Evolutionary conservation across 2,113 vertebrate species (phyloP), one percentile per base, ranked within the genome.

Genomic region (Mungos mungo): DNA sequence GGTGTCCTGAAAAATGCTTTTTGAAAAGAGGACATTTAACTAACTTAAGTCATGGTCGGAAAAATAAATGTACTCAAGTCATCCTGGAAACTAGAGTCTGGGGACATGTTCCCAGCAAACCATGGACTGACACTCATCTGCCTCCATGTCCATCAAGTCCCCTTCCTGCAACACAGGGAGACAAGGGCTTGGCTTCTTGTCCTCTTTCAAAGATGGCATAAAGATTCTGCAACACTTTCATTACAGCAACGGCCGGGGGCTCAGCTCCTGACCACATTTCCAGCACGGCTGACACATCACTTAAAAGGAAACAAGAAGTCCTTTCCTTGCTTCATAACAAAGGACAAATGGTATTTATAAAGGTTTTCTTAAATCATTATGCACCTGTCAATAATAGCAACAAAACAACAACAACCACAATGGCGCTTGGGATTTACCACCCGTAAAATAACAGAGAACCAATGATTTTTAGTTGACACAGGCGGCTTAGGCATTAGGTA

Each of bases 361-460:
- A 92, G 54, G 45, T 41, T 52, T 86, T 41, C 38, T 57, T 18
- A 60, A 71, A 41, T 68, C 23, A 77, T 94, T 63, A 74, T 83
- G 79, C 92, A 29, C 35, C 60, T 60, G 47, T 31, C 65, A 33
- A 60, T 60, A 82, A 66, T 54, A 84, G 83, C n/a, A 69, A 47
- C 13, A n/a, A n/a, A 47, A 60, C 60, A 45, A 83, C 38, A 82
- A 63, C 12, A 35, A 29, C 19, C 41, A 45, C 54, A 57, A 57
- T 81, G 41, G 33, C 89, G 79, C 38, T 50, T 76, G 41, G 89
- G 72, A 89, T 41, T 68, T 71, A 76, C 74, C 63, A 52, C 12
- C 63, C 10, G n/a, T 83, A 76, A 95, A 57, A 83, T 60, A 92
- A 96, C 86, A 96, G 35, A 91, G 86, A 93, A 71, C 63, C 72